These are phyloP conservation scores for Oxyteleia sp. DNA, from an alignment of 2,888 invertebrate species.

Conservation along the genomic window DNA sequence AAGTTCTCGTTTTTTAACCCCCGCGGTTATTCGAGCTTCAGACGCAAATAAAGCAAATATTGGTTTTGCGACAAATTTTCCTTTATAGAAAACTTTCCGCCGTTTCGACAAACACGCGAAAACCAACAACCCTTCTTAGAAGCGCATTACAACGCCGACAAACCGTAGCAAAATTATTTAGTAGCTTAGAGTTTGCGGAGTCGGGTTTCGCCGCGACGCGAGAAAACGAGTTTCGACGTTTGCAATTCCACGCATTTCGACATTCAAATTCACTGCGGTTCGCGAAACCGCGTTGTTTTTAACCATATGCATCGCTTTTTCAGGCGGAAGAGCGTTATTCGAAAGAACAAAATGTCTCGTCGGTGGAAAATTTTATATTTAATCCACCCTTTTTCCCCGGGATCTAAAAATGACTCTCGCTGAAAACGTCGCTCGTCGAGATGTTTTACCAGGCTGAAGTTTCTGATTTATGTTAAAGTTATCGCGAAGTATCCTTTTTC, in stretches of 20 bases:
- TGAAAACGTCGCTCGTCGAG: not conserved
- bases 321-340: not conserved
- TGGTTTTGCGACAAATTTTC: constrained; percentile 43
- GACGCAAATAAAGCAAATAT: constrained; percentile 36
- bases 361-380: not conserved
- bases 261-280: constrained; percentile 7
- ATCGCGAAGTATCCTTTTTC: too few species aligned
- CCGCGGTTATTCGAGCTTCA: not conserved
- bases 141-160: constrained; percentile 26
- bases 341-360: not conserved
- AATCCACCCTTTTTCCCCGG: not conserved
- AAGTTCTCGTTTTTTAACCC: not conserved
- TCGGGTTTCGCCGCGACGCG: not conserved
- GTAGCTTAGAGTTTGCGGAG: constrained; percentile 13
- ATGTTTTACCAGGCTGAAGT: not conserved
- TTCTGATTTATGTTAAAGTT: constrained; percentile 1
- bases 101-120: constrained; percentile 32
- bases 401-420: not conserved
- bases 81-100: constrained; percentile 20
- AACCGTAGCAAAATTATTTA: constrained; percentile 36
- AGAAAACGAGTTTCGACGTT: constrained; percentile 12
- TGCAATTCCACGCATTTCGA: not conserved
- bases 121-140: constrained; percentile 45
- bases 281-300: not conserved
- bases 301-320: not conserved